phyloP scores from a whole-genome alignment of 2,113 vertebrate genomes.

The Rhagologus leucostigma region DNA sequence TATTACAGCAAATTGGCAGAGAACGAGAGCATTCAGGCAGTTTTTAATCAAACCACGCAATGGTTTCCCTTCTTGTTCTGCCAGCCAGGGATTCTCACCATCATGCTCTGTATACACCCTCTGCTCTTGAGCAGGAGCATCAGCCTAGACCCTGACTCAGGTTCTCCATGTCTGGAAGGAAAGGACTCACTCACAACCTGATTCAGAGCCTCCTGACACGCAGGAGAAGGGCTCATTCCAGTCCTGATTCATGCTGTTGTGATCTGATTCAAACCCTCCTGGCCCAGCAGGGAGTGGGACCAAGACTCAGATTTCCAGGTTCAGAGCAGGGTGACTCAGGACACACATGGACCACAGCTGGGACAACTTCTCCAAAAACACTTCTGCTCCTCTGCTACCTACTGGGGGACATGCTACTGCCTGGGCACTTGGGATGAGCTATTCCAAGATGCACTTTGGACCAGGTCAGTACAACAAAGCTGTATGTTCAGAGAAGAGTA shows the following conservation, averaged over 20 bases:
- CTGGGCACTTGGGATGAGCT: neutral
- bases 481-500: neutral
- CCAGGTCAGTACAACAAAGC: neutral
- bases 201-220: constrained; percentile 47
- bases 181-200: neutral
- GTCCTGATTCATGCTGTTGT: neutral
- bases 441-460: neutral
- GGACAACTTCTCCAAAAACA: neutral
- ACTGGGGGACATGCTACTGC: neutral
- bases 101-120: neutral
- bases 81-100: neutral
- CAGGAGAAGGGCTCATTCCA: neutral
- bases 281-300: neutral
- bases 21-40: neutral
- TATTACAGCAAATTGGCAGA: neutral
- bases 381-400: neutral
- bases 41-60: neutral
- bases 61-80: neutral
- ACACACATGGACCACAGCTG: neutral
- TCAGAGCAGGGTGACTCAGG: neutral
- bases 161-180: neutral
- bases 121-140: neutral
- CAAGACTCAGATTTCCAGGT: neutral
- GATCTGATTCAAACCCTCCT: constrained; percentile 26
- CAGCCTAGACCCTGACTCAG: constrained; percentile 18